Percentiles rank a stretch among this genome's conserved stretches.
Evolutionary conservation across 2,113 vertebrate genomes (phyloP).

Genomic region (Eclectus roratus): DNA sequence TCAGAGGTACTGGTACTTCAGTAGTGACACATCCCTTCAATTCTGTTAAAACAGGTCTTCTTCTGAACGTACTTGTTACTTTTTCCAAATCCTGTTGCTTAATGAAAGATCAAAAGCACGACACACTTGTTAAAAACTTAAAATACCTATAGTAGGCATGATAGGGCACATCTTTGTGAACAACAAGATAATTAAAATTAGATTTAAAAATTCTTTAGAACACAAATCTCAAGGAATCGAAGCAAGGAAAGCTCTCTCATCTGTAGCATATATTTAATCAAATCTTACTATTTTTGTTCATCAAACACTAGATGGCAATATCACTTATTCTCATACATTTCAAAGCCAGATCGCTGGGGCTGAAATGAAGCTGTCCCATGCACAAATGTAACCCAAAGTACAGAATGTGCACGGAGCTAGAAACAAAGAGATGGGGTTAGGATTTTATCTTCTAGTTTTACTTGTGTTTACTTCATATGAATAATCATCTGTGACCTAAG

Average conservation of each 20-base stretch:
- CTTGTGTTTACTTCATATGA: background rate
- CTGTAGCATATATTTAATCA: background rate
- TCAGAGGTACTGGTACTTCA: background rate
- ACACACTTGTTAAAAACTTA: background rate
- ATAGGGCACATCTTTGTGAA: background rate
- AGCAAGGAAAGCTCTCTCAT: background rate
- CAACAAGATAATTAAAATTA: background rate
- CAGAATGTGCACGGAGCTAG: background rate
- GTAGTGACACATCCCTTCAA: background rate
- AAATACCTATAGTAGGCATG: background rate
- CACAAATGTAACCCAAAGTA: background rate
- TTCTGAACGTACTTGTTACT: background rate
- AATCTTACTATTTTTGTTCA: background rate
- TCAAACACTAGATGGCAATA: constrained; percentile 49
- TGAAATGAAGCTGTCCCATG: background rate
- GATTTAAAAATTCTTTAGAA: background rate
- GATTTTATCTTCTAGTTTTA: background rate
- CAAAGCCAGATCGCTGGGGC: background rate
- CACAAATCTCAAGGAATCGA: background rate
- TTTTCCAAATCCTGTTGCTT: background rate
- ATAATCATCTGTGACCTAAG: background rate
- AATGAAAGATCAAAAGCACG: background rate
- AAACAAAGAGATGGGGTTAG: background rate
- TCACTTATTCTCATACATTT: background rate
- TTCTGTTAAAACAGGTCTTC: background rate